These are phyloP conservation scores for Macrochelys suwanniensis DNA, from an alignment of 2,797 vertebrate species.

Conservation along the genomic window DNA sequence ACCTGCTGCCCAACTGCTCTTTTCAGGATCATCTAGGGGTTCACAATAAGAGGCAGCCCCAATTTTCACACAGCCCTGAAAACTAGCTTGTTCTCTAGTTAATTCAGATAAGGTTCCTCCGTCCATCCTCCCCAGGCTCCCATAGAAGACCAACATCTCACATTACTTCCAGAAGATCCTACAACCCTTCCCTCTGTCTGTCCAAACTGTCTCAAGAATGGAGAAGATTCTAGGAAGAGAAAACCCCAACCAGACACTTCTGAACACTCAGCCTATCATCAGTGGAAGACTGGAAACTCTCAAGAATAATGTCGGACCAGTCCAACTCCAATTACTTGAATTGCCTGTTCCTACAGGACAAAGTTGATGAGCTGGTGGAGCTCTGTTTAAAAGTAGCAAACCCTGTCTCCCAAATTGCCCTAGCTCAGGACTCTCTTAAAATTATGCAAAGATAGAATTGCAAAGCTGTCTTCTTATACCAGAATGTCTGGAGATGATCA, in stretches of 20 bases:
- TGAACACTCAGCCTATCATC: not conserved
- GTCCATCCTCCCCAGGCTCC: too few relatives aligned
- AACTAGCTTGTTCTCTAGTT: not conserved
- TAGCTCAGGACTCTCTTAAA: not conserved
- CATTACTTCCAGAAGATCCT: too few relatives aligned
- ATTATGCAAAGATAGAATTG: not conserved
- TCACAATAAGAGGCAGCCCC: not conserved
- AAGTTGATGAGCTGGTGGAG: not conserved
- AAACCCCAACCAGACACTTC: not conserved
- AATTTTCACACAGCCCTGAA: not conserved
- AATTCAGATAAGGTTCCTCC: not conserved
- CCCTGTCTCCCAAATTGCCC: not conserved
- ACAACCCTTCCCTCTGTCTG: too few relatives aligned
- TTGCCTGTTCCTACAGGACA: not conserved
- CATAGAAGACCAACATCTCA: too few relatives aligned
- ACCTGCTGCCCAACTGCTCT: not conserved
- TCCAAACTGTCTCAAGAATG: too few relatives aligned
- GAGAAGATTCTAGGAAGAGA: too few relatives aligned
- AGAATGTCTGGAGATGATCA: not conserved
- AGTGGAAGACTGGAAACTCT: not conserved
- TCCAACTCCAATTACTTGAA: not conserved
- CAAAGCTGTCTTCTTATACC: not conserved
- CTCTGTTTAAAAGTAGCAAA: not conserved
- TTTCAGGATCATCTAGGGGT: not conserved
- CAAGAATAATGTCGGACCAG: not conserved